These are phyloP conservation scores for Chaenodraco wilsoni DNA, from an alignment of 2,797 vertebrate species.

Conservation along the genomic window DNA sequence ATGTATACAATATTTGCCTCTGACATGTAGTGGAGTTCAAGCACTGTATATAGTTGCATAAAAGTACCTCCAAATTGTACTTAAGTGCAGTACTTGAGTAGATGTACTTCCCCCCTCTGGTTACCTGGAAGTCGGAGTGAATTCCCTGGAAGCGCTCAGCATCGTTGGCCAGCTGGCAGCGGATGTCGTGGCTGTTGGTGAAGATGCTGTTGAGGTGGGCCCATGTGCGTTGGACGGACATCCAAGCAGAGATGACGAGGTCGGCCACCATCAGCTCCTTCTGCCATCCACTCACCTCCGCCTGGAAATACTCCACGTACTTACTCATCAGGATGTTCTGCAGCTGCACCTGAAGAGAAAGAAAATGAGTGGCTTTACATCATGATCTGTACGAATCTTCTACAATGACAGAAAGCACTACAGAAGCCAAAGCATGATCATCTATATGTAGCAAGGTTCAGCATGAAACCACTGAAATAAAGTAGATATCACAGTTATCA, in stretches of 20 bases:
- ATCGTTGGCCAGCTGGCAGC: conserved; percentile 86
- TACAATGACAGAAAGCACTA: neutral
- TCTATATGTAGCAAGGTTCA: neutral
- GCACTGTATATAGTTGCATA: too few species aligned
- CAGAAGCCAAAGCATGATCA: too few species aligned
- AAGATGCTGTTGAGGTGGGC: conserved; percentile 90
- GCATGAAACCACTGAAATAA: neutral
- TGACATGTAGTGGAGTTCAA: too few species aligned
- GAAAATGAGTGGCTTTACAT: neutral
- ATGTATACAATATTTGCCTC: too few species aligned
- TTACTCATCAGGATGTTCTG: conserved; percentile 91
- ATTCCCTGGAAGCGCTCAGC: conserved; percentile 85
- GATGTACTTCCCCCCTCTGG: too few species aligned
- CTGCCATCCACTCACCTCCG: conserved; percentile 88
- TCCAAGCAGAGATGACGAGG: conserved; percentile 86
- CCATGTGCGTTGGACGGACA: conserved; percentile 89
- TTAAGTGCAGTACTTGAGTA: too few species aligned
- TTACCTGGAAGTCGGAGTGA: conserved; percentile 83
- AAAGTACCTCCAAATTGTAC: too few species aligned
- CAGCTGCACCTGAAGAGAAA: conserved; percentile 80
- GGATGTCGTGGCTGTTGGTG: conserved; percentile 88
- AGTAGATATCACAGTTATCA: neutral
- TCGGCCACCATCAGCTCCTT: conserved; percentile 86
- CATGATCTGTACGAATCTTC: neutral
- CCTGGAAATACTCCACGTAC: conserved; percentile 88